phyloP scores from a whole-genome alignment of 1,140 invertebrate species.

The Onthophagus taurus region DNA sequence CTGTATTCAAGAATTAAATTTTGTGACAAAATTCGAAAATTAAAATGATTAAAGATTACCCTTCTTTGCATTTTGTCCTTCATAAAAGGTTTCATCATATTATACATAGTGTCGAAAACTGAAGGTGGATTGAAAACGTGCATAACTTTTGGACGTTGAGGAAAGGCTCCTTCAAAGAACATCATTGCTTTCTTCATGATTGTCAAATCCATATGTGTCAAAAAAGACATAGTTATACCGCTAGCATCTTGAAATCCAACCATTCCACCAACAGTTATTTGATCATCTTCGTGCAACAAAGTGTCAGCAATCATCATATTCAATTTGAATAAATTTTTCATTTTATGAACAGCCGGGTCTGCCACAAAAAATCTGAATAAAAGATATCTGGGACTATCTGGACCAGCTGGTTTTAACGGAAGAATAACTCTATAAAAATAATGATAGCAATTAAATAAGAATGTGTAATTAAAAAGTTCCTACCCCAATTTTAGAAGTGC shows the following conservation, averaged over 20 bases:
- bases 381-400: slow-evolving; percentile 1
- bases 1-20: slow-evolving; percentile 3
- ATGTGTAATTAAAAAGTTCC: neutral
- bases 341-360: neutral
- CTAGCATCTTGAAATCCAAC: neutral
- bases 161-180: slow-evolving; percentile 42
- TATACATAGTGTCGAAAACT: slow-evolving; percentile 42
- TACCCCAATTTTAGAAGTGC: slow-evolving; percentile 26
- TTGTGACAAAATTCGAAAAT: neutral
- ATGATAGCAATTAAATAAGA: neutral
- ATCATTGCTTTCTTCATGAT: slow-evolving; percentile 29
- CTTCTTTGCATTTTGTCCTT: slow-evolving; percentile 40
- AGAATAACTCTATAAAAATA: slow-evolving; percentile 4
- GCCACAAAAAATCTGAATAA: neutral
- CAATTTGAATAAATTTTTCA: slow-evolving; percentile 15
- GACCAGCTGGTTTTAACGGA: slow-evolving; percentile 4
- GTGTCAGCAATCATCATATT: slow-evolving; percentile 28
- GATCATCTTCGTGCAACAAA: slow-evolving; percentile 34
- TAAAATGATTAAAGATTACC: slow-evolving; percentile 28
- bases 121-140: slow-evolving; percentile 42
- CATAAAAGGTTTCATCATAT: slow-evolving; percentile 40
- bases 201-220: slow-evolving; percentile 15
- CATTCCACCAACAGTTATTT: slow-evolving; percentile 28
- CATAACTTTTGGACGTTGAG: slow-evolving; percentile 42
- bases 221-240: neutral